A percentile compares a stretch with the other conserved stretches of the same genome.
These are phyloP conservation scores for Zosterops japonicus DNA, from an alignment of 2,113 vertebrate species.

Conservation along the genomic window DNA sequence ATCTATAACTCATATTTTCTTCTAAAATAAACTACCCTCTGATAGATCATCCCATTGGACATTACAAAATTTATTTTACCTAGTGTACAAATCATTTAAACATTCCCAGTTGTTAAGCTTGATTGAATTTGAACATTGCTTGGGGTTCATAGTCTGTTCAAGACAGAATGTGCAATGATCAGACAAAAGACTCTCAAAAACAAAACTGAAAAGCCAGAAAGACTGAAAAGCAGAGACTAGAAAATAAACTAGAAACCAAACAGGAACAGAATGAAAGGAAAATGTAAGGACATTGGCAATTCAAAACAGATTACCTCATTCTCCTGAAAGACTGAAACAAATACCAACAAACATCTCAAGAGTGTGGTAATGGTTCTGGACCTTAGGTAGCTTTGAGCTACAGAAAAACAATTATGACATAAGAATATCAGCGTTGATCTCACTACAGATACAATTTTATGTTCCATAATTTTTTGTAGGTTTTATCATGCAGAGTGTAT, in stretches of 20 bases:
- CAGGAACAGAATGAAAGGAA: not conserved
- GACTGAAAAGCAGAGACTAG: not conserved
- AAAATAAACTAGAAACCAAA: not conserved
- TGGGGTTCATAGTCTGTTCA: not conserved
- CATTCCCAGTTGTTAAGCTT: not conserved
- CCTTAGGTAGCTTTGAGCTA: not conserved
- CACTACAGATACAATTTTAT: not conserved
- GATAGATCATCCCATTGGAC: not conserved
- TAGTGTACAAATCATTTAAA: not conserved
- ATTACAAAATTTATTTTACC: not conserved
- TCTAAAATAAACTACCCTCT: not conserved
- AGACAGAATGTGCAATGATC: not conserved
- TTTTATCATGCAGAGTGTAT: not conserved
- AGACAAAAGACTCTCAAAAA: not conserved
- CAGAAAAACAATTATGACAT: not conserved
- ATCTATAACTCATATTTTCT: not conserved
- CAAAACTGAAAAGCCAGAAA: not conserved
- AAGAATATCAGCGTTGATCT: not conserved
- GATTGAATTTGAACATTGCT: not conserved
- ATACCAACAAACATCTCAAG: not conserved
- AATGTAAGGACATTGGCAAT: not conserved
- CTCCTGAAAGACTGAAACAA: not conserved
- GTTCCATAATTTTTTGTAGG: not conserved
- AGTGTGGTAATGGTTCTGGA: not conserved
- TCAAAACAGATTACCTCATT: not conserved